These are phyloP conservation scores for Harpalus rufipes DNA, from an alignment of 2,888 invertebrate species.

Conservation along the genomic window DNA sequence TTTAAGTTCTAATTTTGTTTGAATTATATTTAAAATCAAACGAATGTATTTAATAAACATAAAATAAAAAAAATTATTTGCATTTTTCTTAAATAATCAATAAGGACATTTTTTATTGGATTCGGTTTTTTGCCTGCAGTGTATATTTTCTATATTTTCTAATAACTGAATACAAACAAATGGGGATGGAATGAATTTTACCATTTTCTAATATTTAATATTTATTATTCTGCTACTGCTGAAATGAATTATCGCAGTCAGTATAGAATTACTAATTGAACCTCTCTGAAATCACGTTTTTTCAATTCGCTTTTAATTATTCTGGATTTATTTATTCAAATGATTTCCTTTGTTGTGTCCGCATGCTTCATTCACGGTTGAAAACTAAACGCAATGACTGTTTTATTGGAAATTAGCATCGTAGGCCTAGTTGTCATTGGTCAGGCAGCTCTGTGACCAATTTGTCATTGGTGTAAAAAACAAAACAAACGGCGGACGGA, in stretches of 20 bases:
- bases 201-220: too few species aligned
- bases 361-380: conserved; percentile 44
- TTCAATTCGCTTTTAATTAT: conserved; percentile 48
- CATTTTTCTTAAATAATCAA: too few species aligned
- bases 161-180: too few species aligned
- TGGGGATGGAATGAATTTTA: too few species aligned
- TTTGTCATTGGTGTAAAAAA: conserved; percentile 57
- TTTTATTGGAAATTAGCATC: conserved; percentile 62
- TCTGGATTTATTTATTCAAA: conserved; percentile 62
- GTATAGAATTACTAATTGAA: conserved; percentile 33
- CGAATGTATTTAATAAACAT: too few species aligned
- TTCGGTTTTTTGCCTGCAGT: too few species aligned
- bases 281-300: conserved; percentile 21
- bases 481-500: conserved; percentile 52
- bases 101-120: too few species aligned
- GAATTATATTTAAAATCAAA: too few species aligned
- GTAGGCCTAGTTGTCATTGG: conserved; percentile 24
- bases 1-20: too few species aligned
- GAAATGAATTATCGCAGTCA: background rate
- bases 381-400: conserved; percentile 54
- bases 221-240: too few species aligned
- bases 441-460: conserved; percentile 30
- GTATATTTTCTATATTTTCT: too few species aligned
- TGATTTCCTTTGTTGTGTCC: conserved; percentile 61
- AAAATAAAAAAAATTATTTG: too few species aligned